Base-by-base conservation (phyloP, 2,797 vertebrate genomes). In the Myiothlypis chrysogaster region DNA sequence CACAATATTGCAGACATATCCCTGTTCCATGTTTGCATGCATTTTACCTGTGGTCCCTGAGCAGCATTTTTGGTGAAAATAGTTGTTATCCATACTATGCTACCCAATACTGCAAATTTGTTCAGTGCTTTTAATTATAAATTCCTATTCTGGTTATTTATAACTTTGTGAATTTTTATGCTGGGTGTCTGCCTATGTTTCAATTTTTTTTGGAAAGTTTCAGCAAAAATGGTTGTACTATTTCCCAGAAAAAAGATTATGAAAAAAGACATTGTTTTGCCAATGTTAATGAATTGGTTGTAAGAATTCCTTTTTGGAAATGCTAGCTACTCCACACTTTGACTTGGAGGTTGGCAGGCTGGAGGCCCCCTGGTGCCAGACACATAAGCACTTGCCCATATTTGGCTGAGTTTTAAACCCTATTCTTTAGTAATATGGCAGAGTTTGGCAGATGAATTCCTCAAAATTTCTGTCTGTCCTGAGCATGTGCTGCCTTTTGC, bases 161-260 rank as follows among this genome's bases (percentile, higher is more conserved):
- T 89, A 96, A 73, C 78, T 73, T 53, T 27, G 79, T 44, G 80
- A 71, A 55, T 93, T 97, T 95, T 92, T 85, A 71, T 81, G 84
- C 89, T 93, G 94, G 64, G 90, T 96, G 82, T 92, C 91, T 89
- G 93, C 87, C 82, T 81, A 32, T 93, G 57, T 93, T 93, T 91
- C 73, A 44, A 95, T 95, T 95, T 93, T 80, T 90, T 95, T 97
- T 77, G 78, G 94, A 93, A 89, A 86, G 90, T 94, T 89, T 91
- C 61, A 91, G 50, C 64, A 89, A 89, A 94, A 97, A 85, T 55
- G 32, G 56, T 95, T 76, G 78, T 68, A 61, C 86, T 92, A 22
- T 92, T 96, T 97, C 95, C 94, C 92, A 96, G 94, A 95, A 96
- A 97, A 92, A 95, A 94, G 89, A 92, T 97, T 93, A 95, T 59